Evolutionary conservation across 2,888 invertebrate species (phyloP), one percentile per base, ranked within the genome.

Genomic region (Chrysolina haemoptera): DNA sequence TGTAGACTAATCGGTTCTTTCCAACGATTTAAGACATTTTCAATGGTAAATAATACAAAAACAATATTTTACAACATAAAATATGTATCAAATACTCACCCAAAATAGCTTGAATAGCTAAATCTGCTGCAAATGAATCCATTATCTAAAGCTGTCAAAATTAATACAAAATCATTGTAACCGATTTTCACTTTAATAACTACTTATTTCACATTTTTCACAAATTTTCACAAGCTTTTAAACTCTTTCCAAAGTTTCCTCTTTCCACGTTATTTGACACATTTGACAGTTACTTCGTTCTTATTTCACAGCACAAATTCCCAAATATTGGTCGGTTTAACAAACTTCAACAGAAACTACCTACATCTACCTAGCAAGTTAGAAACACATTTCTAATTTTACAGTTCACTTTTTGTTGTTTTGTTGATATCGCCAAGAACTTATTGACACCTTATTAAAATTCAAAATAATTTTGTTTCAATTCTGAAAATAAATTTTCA

Each of bases 111-210:
- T 86, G 86, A 71, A 87, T 81, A 62, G 85, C 85, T 78, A 86
- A 82, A 80, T 87, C 87, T 74, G 85, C 84, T 65, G 84, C 79
- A 74, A 85, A 78, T 46, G 85, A 79, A 82, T 87, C 87, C 87
- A 87, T 87, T 80, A 76, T 81, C 79, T 71, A 65, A 70, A 63
- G 43, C 20, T 65, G n/a, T 68, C 55, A 62, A 62, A 48, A 71
- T 71, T 78, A 82, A 63, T 75, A 79, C 64, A 79, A 74, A 66
- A 82, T 82, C 81, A 81, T 81, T 78, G 78, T 81, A 46, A 62
- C 63, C 18, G 53, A 64, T 75, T 78, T 74, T 73, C 71, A 76
- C 55, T 62, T 64, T 50, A 71, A 73, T 67, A 70, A 74, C 59
- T 63, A 71, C 65, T 73, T 77, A 74, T 78, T 78, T 80, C 79